A percentile compares a stretch with the other conserved stretches of the same genome.
Evolutionary conservation across 2,797 vertebrate genomes (phyloP).

Genomic region (Salarias fasciatus): DNA sequence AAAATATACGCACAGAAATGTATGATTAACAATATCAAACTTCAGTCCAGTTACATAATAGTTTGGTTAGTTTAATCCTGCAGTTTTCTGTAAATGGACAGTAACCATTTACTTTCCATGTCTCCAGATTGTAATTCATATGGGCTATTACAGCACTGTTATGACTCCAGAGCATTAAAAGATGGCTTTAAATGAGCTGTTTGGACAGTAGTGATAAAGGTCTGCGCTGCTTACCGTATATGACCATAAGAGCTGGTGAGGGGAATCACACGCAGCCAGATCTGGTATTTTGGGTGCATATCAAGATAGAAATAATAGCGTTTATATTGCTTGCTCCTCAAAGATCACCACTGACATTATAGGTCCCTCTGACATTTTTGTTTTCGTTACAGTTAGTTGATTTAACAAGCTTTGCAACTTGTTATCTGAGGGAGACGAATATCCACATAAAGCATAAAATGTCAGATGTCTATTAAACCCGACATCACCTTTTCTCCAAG

Average conservation of each 20-base stretch:
- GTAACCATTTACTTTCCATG: too few relatives aligned
- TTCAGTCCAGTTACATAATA: too few relatives aligned
- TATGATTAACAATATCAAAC: too few relatives aligned
- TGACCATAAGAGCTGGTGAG: not conserved
- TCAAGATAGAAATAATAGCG: slow-evolving; percentile 11
- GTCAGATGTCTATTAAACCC: slow-evolving; percentile 21
- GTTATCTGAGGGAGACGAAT: too few relatives aligned
- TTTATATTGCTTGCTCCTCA: slow-evolving; percentile 6
- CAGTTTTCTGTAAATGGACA: too few relatives aligned
- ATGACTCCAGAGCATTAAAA: not conserved
- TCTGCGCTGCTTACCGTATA: slow-evolving; percentile 33
- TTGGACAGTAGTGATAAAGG: slow-evolving; percentile 17
- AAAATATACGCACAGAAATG: too few relatives aligned
- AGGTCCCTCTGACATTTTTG: slow-evolving; percentile 21
- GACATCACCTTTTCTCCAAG: slow-evolving; percentile 23
- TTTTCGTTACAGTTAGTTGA: slow-evolving; percentile 8
- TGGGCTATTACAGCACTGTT: too few relatives aligned
- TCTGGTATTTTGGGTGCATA: slow-evolving; percentile 14
- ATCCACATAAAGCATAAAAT: slow-evolving; percentile 17
- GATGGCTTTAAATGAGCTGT: slow-evolving; percentile 12
- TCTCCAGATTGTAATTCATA: too few relatives aligned
- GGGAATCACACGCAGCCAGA: slow-evolving; percentile 3
- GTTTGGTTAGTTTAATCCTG: too few relatives aligned
- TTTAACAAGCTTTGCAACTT: slow-evolving; percentile 13
- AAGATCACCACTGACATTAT: slow-evolving; percentile 2